Base-by-base conservation (phyloP, 2,888 invertebrate species). In the Rugalucina vietnamica region DNA sequence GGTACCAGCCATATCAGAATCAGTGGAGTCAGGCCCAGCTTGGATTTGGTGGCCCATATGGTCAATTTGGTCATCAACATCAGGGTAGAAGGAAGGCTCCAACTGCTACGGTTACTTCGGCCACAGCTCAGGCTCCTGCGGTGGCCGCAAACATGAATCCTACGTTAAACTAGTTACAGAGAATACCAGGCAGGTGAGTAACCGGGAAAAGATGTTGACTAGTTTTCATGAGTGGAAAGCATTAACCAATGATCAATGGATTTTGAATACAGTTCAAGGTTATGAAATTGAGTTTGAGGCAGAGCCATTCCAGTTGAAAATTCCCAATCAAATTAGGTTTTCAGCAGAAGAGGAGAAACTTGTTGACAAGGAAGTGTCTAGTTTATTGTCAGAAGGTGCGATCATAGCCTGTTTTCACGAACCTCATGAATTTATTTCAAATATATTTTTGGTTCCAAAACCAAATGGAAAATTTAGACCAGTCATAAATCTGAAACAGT, bases 381-480 rank as follows among this genome's bases (percentile, higher is more conserved):
- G 1, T 18, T 18, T 39, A 24, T 36, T 75, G 24, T 37, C 21
- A 21, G 37, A 75, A 34, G 75, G n/a, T 12, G 57, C 27, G 21
- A 54, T 54, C 12, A 34, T 60, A 10, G 1, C 60, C 18, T 60
- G n/a, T 12, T 14, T 29, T 14, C n/a, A n/a, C 21, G 36, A 75
- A 54, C 24, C 34, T 43, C 57, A 27, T 24, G 18, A 75, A n/a
- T 75, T 75, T 34, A 75, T 36, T 27, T 75, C 75, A 12, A 75
- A 57, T 36, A 75, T 75, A n/a, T 75, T 57, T 60, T 3, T 75
- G 1, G 75, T 57, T 18, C 29, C 14, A 34, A 50, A 75, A 57
- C 50, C 57, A 36, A 75, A 75, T 75, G 57, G 75, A 3, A 81
- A 70, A 78, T 84, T 78, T 65, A 75, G 75, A 36, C 75, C 57